Evolutionary conservation across 2,113 vertebrate species (phyloP).

Genomic region (Orientallactaga bullata): DNA sequence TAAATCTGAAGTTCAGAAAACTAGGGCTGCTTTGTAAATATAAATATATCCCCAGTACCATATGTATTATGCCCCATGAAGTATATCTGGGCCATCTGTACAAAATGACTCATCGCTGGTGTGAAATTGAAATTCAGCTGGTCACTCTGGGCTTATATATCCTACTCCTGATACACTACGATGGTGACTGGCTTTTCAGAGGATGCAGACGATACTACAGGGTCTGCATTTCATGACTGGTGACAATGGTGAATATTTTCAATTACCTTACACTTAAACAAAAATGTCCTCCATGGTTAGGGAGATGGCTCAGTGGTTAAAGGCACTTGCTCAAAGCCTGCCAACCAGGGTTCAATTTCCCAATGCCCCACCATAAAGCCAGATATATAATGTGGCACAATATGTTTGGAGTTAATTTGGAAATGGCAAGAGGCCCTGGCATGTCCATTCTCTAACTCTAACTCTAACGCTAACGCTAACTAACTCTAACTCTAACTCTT

Average conservation of each 20-base stretch:
- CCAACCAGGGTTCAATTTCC: too few relatives aligned
- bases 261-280: not conserved
- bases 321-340: too few relatives aligned
- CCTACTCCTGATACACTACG: not conserved
- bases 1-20: constrained; percentile 26
- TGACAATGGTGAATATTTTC: constrained; percentile 49
- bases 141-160: not conserved
- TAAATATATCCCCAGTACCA: not conserved
- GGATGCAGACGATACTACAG: not conserved
- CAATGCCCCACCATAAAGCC: too few relatives aligned
- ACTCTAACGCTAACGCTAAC: too few relatives aligned
- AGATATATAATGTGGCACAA: too few relatives aligned
- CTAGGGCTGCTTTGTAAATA: not conserved
- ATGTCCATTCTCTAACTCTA: too few relatives aligned
- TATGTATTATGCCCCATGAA: not conserved
- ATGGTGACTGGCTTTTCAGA: not conserved
- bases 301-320: too few relatives aligned
- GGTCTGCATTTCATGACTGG: not conserved
- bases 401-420: too few relatives aligned
- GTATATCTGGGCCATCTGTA: not conserved
- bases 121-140: constrained; percentile 18
- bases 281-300: not conserved
- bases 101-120: not conserved
- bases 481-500: too few relatives aligned
- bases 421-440: too few relatives aligned